Base-by-base conservation (phyloP, 2,888 invertebrate genomes). In the Spisula solida region DNA sequence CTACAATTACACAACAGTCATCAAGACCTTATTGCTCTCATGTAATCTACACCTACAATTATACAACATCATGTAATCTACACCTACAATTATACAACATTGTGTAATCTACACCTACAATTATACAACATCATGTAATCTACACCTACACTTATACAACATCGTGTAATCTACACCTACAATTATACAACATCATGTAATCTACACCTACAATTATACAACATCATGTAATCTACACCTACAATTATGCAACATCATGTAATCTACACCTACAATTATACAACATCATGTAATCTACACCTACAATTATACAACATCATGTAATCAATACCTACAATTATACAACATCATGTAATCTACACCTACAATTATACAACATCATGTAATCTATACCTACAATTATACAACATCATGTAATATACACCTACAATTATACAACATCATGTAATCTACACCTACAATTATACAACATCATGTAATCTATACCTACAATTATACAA, bases 271-370 rank as follows among this genome's bases (percentile, higher is more conserved):
- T n/a, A n/a, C n/a, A n/a, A n/a, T n/a, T n/a, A n/a, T n/a, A n/a
- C n/a, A n/a, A 41, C 91, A 91, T 91, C 1, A 88, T 90, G 51
- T 90, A 90, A 56, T 90, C 90, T 29, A 90, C 88, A 31, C 90
- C 90, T 90, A 79, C 8, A 88, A 51, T 87, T 51, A 51, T 51
- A 51, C 51, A 51, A 51, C 16, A 51, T 41, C 2, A 41, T 5
- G 41, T 41, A 41, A 41, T 41, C 41, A 41, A n/a, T n/a, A n/a
- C n/a, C n/a, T n/a, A n/a, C n/a, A n/a, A n/a, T n/a, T n/a, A n/a
- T n/a, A n/a, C n/a, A n/a, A n/a, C 91, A 91, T 91, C 1, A 88
- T 90, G 51, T 90, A 90, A 56, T 90, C 90, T 29, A 90, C 88
- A 31, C 90, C 90, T 90, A 79, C 8, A 88, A 51, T 87, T 51